Conservation (phyloP, 2,888 invertebrate genomes). For the Dyspetes luteomarginatus region DNA sequence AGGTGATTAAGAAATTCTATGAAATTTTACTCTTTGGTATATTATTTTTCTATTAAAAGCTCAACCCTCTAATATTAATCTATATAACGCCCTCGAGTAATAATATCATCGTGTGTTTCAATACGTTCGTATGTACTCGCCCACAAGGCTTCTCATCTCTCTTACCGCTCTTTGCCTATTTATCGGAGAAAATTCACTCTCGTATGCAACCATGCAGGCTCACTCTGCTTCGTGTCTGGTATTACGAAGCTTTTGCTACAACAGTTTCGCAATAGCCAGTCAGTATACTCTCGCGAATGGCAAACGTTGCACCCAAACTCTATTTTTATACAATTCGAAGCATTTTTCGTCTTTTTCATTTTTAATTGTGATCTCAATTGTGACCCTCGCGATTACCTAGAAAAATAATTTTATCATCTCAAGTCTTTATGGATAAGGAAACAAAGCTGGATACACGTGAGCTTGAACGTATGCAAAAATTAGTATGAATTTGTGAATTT, state of each 20-base stretch:
- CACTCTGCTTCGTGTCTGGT: not conserved
- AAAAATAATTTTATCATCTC: too few relatives aligned
- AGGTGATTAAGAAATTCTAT: constrained; percentile 9
- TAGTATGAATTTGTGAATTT: too few relatives aligned
- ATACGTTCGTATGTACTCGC: not conserved
- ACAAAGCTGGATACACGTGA: too few relatives aligned
- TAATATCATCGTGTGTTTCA: constrained; percentile 15
- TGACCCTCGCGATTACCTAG: too few relatives aligned
- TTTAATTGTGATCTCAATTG: not conserved
- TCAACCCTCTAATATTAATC: constrained; percentile 1
- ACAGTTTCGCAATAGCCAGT: constrained; percentile 28
- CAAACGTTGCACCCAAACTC: constrained; percentile 38
- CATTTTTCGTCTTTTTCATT: not conserved
- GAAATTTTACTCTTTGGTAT: constrained; percentile 4
- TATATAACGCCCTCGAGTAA: constrained; percentile 15
- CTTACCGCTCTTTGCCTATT: constrained; percentile 18
- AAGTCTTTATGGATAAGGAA: too few relatives aligned
- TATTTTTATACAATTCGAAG: not conserved
- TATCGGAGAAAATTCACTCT: constrained; percentile 57
- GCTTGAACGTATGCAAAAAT: too few relatives aligned
- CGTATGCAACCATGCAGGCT: constrained; percentile 20
- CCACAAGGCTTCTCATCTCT: constrained; percentile 16
- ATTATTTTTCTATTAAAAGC: constrained; percentile 36
- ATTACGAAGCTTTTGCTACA: constrained; percentile 25
- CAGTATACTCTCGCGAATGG: constrained; percentile 57